Conservation (phyloP, 2,888 invertebrate genomes). For the Hyposoter dolosus region DNA sequence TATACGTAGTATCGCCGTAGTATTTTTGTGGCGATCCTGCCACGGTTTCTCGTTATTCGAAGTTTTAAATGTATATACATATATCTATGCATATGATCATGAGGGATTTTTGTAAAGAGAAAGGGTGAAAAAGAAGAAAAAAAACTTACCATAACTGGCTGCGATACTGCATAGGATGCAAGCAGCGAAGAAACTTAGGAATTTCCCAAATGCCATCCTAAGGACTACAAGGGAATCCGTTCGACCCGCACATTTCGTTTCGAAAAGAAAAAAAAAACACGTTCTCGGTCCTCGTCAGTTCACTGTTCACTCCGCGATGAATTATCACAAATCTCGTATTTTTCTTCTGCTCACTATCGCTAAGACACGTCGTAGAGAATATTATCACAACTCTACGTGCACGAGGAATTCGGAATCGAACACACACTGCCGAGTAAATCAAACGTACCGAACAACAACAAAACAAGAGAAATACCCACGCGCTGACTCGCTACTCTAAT, state of each 20-base stretch:
- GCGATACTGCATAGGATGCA: slow-evolving; percentile 74
- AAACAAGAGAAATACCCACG: slow-evolving; percentile 49
- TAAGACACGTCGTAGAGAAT: not conserved
- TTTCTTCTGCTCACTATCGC: slow-evolving; percentile 24
- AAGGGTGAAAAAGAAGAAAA: slow-evolving; percentile 10
- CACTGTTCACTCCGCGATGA: slow-evolving; percentile 28
- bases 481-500: slow-evolving; percentile 52
- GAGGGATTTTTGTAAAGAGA: not conserved
- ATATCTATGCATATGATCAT: not conserved
- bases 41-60: not conserved
- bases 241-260: slow-evolving; percentile 71
- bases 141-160: slow-evolving; percentile 69
- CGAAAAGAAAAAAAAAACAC: slow-evolving; percentile 27
- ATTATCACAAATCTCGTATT: slow-evolving; percentile 46
- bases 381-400: slow-evolving; percentile 19
- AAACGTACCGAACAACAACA: slow-evolving; percentile 30
- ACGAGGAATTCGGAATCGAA: slow-evolving; percentile 17
- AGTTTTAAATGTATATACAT: not conserved
- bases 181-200: slow-evolving; percentile 74
- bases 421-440: slow-evolving; percentile 28
- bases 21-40: no score
- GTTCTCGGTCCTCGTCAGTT: slow-evolving; percentile 34
- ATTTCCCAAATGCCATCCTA: slow-evolving; percentile 77
- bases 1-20: no score
- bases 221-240: slow-evolving; percentile 65